These are phyloP conservation scores for Cryptocephalus moraei DNA, from an alignment of 2,888 invertebrate species.

Conservation along the genomic window DNA sequence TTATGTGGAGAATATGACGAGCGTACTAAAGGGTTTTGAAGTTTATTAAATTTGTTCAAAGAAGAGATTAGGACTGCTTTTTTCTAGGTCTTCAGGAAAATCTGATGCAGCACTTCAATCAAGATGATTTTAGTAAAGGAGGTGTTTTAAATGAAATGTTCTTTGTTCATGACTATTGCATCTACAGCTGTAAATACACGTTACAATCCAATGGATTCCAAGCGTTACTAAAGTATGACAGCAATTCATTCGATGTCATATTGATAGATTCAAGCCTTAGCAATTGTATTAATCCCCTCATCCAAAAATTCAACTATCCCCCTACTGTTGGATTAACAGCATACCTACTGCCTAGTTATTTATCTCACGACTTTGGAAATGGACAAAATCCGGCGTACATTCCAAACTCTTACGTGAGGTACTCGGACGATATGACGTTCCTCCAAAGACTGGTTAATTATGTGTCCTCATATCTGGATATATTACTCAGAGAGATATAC, in stretches of 20 bases:
- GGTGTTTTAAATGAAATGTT: neutral
- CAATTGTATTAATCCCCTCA: constrained; percentile 20
- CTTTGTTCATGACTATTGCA: neutral
- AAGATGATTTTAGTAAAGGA: neutral
- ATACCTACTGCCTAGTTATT: constrained; percentile 11
- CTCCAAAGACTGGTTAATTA: constrained; percentile 17
- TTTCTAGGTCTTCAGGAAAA: too few species aligned
- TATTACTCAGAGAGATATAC: neutral
- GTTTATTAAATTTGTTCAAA: too few species aligned
- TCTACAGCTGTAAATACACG: neutral
- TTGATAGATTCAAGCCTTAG: constrained; percentile 21
- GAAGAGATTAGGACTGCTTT: too few species aligned
- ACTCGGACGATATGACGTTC: constrained; percentile 16
- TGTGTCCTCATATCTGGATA: constrained; percentile 8
- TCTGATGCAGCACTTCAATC: too few species aligned
- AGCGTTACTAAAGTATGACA: constrained; percentile 19
- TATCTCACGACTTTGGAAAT: constrained; percentile 13
- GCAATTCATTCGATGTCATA: constrained; percentile 25
- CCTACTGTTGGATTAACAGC: constrained; percentile 21
- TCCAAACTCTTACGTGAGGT: constrained; percentile 12
- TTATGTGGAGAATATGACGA: too few species aligned
- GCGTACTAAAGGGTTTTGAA: too few species aligned
- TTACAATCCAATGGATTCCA: constrained; percentile 19
- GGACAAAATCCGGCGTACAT: constrained; percentile 16
- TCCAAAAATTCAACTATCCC: constrained; percentile 25